These are phyloP conservation scores for Lepus europaeus DNA, from an alignment of 2,113 vertebrate genomes.

Conservation along the genomic window DNA sequence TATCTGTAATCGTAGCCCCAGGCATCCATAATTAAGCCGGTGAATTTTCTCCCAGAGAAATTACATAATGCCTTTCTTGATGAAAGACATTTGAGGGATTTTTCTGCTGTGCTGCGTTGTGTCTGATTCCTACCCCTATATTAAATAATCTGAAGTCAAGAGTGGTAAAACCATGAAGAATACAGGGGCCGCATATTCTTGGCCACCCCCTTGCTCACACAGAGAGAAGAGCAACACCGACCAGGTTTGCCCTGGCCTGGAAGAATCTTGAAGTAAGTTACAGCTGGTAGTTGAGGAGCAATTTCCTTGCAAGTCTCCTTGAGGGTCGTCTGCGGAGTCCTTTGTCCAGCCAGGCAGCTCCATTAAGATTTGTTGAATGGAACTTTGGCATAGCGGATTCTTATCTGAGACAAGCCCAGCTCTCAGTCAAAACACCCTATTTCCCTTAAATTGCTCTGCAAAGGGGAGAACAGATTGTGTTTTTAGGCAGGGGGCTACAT, in stretches of 20 bases:
- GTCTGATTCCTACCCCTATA: neutral
- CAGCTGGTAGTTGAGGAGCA: neutral
- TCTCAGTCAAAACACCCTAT: neutral
- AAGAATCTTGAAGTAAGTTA: neutral
- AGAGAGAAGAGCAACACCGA: neutral
- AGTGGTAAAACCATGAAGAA: neutral
- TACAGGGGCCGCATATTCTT: neutral
- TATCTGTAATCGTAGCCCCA: conserved; percentile 61
- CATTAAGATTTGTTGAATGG: neutral
- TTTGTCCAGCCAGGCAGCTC: neutral
- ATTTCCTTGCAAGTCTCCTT: neutral
- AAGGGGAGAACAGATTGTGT: neutral
- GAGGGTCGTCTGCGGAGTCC: conserved; percentile 2
- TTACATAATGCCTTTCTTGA: neutral
- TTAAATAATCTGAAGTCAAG: conserved; percentile 36
- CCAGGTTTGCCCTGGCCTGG: neutral
- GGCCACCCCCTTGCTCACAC: neutral
- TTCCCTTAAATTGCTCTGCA: neutral
- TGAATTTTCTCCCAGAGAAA: conserved; percentile 65
- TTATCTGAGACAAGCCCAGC: neutral
- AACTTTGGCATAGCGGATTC: neutral
- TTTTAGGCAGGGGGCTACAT: neutral
- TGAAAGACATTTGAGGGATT: neutral
- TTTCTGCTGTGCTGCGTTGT: neutral
- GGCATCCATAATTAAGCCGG: conserved; percentile 63